Conservation (phyloP, 2,113 vertebrate species). For the Sigmodon hispidus region DNA sequence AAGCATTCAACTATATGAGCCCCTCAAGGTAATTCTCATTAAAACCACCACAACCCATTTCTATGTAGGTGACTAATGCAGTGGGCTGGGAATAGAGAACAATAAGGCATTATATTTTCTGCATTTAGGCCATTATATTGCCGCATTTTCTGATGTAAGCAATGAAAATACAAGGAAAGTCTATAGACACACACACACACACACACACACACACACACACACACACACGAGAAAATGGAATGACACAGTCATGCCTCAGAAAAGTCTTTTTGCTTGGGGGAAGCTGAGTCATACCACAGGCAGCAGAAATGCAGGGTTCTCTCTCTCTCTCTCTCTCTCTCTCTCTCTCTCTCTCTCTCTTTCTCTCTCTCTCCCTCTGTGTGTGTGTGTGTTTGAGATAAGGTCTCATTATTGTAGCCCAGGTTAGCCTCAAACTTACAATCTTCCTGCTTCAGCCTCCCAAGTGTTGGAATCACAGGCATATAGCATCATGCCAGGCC, state of each 20-base stretch:
- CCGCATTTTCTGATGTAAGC: neutral
- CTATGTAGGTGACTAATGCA: neutral
- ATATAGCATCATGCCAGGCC: neutral
- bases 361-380: neutral
- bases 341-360: neutral
- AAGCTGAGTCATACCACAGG: neutral
- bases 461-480: neutral
- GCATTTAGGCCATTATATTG: neutral
- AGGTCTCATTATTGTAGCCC: neutral
- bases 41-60: neutral
- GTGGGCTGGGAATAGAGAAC: too few relatives aligned
- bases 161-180: neutral
- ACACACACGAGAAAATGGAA: neutral
- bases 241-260: neutral
- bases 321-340: neutral
- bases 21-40: neutral
- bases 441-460: neutral
- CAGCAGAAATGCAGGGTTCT: neutral
- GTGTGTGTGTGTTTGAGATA: too few relatives aligned
- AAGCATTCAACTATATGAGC: neutral
- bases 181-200: neutral
- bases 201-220: too few relatives aligned
- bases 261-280: neutral
- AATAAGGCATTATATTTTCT: neutral
- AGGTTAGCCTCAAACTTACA: neutral